Evolutionary conservation across 1,140 invertebrate species (phyloP).

Genomic region (Pinna nobilis): DNA sequence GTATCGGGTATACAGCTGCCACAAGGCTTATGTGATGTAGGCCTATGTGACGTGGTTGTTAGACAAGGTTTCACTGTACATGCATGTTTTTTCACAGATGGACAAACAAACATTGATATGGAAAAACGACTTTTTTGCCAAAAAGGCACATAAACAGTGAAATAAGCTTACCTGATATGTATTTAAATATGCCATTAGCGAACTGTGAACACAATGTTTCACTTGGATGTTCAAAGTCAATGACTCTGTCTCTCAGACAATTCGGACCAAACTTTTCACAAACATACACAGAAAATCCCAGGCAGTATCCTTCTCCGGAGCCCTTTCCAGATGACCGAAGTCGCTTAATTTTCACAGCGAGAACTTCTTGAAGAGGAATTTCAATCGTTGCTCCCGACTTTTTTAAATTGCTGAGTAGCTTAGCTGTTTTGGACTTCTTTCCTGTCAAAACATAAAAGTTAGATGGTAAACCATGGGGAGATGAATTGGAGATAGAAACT

Average conservation of each 20-base stretch:
- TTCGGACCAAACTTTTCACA: constrained; percentile 51
- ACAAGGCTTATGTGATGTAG: no score
- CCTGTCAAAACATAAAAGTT: constrained; percentile 33
- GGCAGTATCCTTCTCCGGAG: constrained; percentile 55
- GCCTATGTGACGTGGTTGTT: no score
- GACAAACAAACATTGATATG: no score
- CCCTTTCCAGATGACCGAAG: constrained; percentile 27
- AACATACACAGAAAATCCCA: constrained; percentile 54
- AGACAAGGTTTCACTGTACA: no score
- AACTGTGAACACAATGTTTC: constrained; percentile 56
- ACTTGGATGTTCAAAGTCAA: constrained; percentile 65
- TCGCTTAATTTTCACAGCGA: constrained; percentile 55
- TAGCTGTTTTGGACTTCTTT: constrained; percentile 41
- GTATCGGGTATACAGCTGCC: no score
- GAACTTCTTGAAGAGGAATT: constrained; percentile 45
- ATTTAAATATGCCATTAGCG: constrained; percentile 40
- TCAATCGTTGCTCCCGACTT: constrained; percentile 2
- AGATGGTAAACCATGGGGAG: no score
- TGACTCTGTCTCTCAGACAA: constrained; percentile 40
- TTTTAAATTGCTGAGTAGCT: constrained; percentile 23
- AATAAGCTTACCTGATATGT: constrained; percentile 35
- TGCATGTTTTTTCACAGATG: no score
- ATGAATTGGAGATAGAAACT: no score
- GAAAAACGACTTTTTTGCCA: no score
- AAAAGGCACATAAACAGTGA: no score